Evolutionary conservation across 2,888 invertebrate genomes (phyloP).

Genomic region (Rhagium mordax): DNA sequence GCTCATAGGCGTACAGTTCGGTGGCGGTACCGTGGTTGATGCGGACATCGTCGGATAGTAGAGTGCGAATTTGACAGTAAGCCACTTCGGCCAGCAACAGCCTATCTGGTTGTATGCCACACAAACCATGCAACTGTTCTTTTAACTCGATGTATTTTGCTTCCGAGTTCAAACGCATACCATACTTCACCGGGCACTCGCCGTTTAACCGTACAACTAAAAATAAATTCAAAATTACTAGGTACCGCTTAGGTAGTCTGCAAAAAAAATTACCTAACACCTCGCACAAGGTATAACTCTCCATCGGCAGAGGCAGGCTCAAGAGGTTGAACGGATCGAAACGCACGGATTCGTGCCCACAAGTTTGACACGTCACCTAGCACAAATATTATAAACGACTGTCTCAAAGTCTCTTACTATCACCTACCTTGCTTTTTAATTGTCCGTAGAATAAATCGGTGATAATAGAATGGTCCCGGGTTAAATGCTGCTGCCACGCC

Average conservation of each 20-base stretch:
- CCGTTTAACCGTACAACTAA: conserved; percentile 86
- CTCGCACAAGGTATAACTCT: conserved; percentile 85
- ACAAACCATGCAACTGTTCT: conserved; percentile 77
- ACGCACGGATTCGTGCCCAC: conserved; percentile 87
- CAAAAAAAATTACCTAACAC: conserved; percentile 72
- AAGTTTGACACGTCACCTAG: conserved; percentile 82
- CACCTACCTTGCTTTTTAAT: conserved; percentile 84
- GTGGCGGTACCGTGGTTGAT: conserved; percentile 72
- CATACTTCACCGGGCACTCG: conserved; percentile 87
- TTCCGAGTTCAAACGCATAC: conserved; percentile 86
- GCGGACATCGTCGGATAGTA: conserved; percentile 72
- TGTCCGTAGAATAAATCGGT: conserved; percentile 95
- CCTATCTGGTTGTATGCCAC: conserved; percentile 75
- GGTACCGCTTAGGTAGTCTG: not conserved
- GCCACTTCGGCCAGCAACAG: conserved; percentile 82
- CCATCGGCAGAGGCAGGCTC: conserved; percentile 90
- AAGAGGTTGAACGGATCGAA: conserved; percentile 95
- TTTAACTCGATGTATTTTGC: conserved; percentile 86
- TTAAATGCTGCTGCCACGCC: conserved; percentile 88
- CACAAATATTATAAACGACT: not conserved
- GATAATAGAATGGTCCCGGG: conserved; percentile 88
- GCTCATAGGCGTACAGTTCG: conserved; percentile 81
- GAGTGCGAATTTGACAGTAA: conserved; percentile 79
- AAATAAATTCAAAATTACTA: conserved; percentile 44
- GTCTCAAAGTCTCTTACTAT: not conserved